phyloP scores from a whole-genome alignment of 2,797 vertebrate genomes.

The Oreortyx pictus region DNA sequence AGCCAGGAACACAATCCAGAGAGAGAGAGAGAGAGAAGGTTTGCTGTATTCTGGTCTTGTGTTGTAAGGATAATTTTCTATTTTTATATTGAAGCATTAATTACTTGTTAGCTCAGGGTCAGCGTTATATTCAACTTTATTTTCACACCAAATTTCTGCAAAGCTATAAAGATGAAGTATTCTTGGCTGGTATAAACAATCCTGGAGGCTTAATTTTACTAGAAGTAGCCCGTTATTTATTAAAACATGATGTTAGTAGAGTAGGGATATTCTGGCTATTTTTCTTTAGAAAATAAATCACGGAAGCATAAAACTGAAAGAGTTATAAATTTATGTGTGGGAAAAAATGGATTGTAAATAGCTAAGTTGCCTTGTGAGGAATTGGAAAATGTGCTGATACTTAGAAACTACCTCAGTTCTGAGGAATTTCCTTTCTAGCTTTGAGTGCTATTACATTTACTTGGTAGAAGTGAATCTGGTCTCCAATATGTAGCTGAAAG shows the following conservation, averaged over 20 bases:
- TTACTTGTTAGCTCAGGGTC: conserved; percentile 83
- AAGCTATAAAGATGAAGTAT: conserved; percentile 73
- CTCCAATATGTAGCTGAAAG: conserved; percentile 77
- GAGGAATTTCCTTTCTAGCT: conserved; percentile 85
- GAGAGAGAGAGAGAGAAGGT: conserved; percentile 49
- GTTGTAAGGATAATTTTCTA: conserved; percentile 76
- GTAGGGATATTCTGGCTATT: conserved; percentile 77
- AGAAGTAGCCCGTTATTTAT: conserved; percentile 84
- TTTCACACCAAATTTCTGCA: conserved; percentile 77
- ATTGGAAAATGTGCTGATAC: conserved; percentile 80
- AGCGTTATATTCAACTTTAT: conserved; percentile 72
- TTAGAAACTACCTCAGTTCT: conserved; percentile 84
- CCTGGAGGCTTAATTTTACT: conserved; percentile 77
- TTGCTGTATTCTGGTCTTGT: conserved; percentile 62
- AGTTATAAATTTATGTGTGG: conserved; percentile 72
- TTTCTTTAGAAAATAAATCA: conserved; percentile 73
- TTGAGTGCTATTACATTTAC: conserved; percentile 79
- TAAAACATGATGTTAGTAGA: conserved; percentile 80
- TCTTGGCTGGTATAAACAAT: conserved; percentile 76
- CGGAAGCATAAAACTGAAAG: conserved; percentile 72
- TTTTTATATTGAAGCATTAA: conserved; percentile 81
- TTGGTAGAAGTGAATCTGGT: conserved; percentile 80
- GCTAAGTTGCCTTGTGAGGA: conserved; percentile 76
- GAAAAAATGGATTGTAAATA: conserved; percentile 81
- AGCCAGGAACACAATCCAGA: conserved; percentile 8